phyloP scores from a whole-genome alignment of 2,797 vertebrate species.

The Pteropus rufus region DNA sequence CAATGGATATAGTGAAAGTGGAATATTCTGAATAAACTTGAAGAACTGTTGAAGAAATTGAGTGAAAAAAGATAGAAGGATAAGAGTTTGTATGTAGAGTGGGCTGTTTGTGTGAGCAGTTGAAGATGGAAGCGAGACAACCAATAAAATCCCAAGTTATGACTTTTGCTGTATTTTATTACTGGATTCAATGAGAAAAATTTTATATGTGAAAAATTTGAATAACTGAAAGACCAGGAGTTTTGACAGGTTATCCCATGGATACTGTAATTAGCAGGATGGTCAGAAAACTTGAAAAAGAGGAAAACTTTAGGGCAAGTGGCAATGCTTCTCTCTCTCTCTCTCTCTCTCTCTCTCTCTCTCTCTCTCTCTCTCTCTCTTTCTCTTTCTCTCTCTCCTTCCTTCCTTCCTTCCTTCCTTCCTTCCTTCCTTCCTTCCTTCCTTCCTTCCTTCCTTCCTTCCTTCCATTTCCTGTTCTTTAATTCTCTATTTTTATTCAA shows the following conservation, averaged over 20 bases:
- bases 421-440: background rate
- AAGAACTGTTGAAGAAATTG: background rate
- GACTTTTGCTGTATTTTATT: background rate
- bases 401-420: background rate
- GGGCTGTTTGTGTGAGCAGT: background rate
- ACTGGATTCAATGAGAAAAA: background rate
- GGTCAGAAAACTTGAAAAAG: background rate
- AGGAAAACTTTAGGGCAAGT: background rate
- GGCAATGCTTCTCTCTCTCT: too few relatives aligned
- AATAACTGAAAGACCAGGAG: background rate
- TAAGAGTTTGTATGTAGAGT: background rate
- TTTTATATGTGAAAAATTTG: background rate
- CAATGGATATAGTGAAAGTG: background rate
- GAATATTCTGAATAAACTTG: background rate
- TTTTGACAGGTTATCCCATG: background rate
- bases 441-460: background rate
- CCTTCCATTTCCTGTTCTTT: background rate
- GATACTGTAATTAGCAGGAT: background rate
- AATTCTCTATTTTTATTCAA: background rate
- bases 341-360: background rate
- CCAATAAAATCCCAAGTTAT: background rate
- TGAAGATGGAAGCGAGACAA: background rate
- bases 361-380: fast-evolving
- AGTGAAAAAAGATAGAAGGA: background rate
- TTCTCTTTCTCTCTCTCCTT: too few relatives aligned